Base-by-base conservation (phyloP, 2,888 invertebrate genomes). In the Lithosia quadra region DNA sequence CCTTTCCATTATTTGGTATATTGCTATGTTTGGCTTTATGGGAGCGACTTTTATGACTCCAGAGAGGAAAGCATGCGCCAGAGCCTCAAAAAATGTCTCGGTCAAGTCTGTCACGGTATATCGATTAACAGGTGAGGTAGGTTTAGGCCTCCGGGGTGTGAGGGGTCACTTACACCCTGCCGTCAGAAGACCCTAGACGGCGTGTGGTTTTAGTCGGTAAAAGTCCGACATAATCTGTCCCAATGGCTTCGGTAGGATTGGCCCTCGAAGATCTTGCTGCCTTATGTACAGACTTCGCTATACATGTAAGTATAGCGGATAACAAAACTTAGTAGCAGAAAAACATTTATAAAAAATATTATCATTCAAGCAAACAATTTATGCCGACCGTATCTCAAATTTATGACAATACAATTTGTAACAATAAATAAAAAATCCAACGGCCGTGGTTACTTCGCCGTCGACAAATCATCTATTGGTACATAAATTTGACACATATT, bases 401-500 rank as follows among this genome's bases (percentile, higher is more conserved):
- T 56, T 28, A 63, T 59, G 59, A 34, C 34, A 10, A 34, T 55
- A 63, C 63, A 66, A 65, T 63, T 66, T 66, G 58, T 60, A 63
- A 60, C 36, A 72, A 75, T 59, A n/a, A n/a, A 59, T 71, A 69
- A 74, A 59, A 39, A 53, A 59, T 15, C 15, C 21, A 18, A 66
- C 21, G 10, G 13, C 18, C 49, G 24, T 63, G 18, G 63, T 61
- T 69, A 24, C 62, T 63, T 63, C 53, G 15, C 65, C 63, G 67
- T 34, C 56, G 24, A 67, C 68, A 57, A 69, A 70, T 68, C 64
- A 71, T 72, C 62, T 63, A 63, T 76, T 71, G 72, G 60, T 74
- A 71, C 56, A 79, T 80, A 75, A 73, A 75, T 74, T 70, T 70
- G 77, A 79, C 72, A 79, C 71, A 79, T 75, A 74, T 77, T 77